Evolutionary conservation across 2,797 vertebrate genomes (phyloP).

Genomic region (Eremophila alpestris): DNA sequence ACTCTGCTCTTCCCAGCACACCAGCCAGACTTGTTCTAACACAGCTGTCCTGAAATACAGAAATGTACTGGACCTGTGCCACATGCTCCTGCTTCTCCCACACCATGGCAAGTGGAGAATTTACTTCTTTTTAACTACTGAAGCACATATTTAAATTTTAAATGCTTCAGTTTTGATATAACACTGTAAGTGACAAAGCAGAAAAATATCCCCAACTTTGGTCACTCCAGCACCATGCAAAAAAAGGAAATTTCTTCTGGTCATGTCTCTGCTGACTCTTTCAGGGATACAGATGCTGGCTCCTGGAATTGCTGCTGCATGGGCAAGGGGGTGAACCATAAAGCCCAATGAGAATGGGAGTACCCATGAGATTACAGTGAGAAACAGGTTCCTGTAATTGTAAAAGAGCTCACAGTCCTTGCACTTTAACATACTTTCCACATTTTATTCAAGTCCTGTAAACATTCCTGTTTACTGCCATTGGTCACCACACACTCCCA

Average conservation of each 20-base stretch:
- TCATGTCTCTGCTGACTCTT: background rate
- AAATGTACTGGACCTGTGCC: background rate
- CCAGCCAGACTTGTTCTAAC: background rate
- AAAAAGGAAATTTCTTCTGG: background rate
- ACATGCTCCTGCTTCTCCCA: background rate
- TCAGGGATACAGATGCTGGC: background rate
- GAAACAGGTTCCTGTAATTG: background rate
- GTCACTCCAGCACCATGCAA: background rate
- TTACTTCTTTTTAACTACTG: background rate
- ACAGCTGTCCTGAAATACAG: background rate
- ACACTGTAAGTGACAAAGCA: background rate
- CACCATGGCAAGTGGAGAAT: background rate
- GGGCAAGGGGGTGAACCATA: background rate
- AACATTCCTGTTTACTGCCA: background rate
- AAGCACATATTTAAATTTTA: background rate
- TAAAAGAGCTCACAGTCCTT: accelerated
- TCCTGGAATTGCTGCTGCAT: background rate
- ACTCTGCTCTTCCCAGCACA: background rate
- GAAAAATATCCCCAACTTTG: background rate
- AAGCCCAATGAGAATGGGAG: background rate
- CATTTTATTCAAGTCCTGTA: background rate
- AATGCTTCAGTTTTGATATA: background rate
- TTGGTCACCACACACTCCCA: background rate
- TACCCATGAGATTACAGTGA: background rate
- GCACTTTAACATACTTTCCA: background rate